Percentiles rank a stretch among this genome's conserved stretches.
These are phyloP conservation scores for Chelonia mydas DNA, from an alignment of 2,797 vertebrate genomes.

Conservation along the genomic window DNA sequence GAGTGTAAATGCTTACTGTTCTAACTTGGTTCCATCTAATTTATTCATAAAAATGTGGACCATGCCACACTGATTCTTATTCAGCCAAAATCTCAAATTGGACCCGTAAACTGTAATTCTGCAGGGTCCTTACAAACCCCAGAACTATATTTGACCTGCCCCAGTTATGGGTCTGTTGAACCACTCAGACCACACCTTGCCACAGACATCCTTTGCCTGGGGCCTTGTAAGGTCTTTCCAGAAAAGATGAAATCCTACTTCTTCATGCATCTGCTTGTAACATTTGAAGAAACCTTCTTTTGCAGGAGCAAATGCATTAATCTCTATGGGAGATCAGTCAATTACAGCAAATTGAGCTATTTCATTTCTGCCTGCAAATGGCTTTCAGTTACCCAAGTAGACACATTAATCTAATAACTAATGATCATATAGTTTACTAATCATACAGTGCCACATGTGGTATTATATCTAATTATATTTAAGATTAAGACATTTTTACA, in stretches of 20 bases:
- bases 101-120: background rate
- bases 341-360: slow-evolving; percentile 87
- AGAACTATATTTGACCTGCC: background rate
- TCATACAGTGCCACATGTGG: slow-evolving; percentile 83
- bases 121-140: fast-evolving
- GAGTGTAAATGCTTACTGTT: background rate
- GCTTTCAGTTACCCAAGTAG: slow-evolving; percentile 86
- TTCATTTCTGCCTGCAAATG: slow-evolving; percentile 86
- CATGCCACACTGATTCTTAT: fast-evolving
- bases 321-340: slow-evolving; percentile 86
- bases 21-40: fast-evolving
- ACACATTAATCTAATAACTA: slow-evolving; percentile 88
- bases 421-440: slow-evolving; percentile 87
- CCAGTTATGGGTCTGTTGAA: background rate
- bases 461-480: slow-evolving; percentile 87
- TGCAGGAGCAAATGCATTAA: slow-evolving; percentile 79
- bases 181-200: background rate
- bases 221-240: slow-evolving; percentile 4
- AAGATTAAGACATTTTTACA: slow-evolving; percentile 86
- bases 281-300: slow-evolving; percentile 77
- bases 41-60: fast-evolving
- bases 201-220: slow-evolving; percentile 6
- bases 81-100: fast-evolving
- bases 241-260: slow-evolving; percentile 57
- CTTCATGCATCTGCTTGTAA: slow-evolving; percentile 68